These are phyloP conservation scores for Andrena bucephala DNA, from an alignment of 2,888 invertebrate species.

Conservation along the genomic window DNA sequence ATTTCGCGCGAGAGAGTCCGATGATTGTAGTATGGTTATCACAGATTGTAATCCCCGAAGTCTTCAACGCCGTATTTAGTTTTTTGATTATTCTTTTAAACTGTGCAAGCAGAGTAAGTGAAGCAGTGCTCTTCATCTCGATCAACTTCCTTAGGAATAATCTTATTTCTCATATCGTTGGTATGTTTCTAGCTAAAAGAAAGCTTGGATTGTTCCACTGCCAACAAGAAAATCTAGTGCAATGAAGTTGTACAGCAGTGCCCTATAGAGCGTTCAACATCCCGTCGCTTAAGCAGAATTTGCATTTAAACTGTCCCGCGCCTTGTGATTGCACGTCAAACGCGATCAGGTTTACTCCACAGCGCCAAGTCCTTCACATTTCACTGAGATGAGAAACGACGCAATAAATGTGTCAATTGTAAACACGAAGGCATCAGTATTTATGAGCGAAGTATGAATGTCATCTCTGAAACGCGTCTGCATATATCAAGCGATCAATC, in stretches of 20 bases:
- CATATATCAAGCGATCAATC: neutral
- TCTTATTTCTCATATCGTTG: neutral
- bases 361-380: conserved; percentile 43
- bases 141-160: neutral
- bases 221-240: neutral
- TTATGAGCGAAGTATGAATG: conserved; percentile 26
- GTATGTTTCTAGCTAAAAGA: neutral
- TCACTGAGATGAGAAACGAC: conserved; percentile 16
- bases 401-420: conserved; percentile 19
- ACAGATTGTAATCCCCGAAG: neutral
- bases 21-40: neutral
- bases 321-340: conserved; percentile 20
- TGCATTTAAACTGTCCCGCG: conserved; percentile 17
- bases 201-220: neutral
- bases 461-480: neutral
- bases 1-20: neutral
- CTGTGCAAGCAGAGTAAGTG: neutral
- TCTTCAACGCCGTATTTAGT: neutral
- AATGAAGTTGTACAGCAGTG: neutral
- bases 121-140: neutral
- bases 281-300: conserved; percentile 1
- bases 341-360: conserved; percentile 11
- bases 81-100: neutral
- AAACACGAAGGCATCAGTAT: conserved; percentile 28
- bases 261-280: neutral